Evolutionary conservation across 2,113 vertebrate species (phyloP).

Genomic region (Boleophthalmus pectinirostris): DNA sequence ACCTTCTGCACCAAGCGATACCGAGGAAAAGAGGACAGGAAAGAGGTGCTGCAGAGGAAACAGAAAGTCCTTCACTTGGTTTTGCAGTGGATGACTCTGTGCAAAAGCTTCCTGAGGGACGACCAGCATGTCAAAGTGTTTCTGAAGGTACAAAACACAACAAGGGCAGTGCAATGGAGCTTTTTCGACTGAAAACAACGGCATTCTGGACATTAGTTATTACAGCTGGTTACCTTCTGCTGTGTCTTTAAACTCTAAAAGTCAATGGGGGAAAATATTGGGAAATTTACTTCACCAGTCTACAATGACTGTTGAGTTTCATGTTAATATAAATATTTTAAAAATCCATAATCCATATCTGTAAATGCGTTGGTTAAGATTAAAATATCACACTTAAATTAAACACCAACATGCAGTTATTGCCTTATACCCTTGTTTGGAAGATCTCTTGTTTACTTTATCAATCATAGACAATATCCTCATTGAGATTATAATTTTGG

Average conservation of each 20-base stretch:
- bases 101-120: constrained; percentile 88
- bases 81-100: constrained; percentile 90
- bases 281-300: too few relatives aligned
- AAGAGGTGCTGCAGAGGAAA: constrained; percentile 87
- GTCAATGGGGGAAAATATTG: not conserved
- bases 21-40: constrained; percentile 84
- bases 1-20: constrained; percentile 92
- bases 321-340: too few relatives aligned
- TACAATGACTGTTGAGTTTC: too few relatives aligned
- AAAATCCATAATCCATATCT: not conserved
- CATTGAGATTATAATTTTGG: too few relatives aligned
- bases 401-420: not conserved
- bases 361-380: not conserved
- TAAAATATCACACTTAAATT: not conserved
- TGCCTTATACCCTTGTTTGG: not conserved
- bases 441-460: not conserved
- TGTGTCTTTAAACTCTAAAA: not conserved
- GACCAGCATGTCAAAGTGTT: constrained; percentile 92
- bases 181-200: not conserved
- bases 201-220: too few relatives aligned
- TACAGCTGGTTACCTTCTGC: not conserved
- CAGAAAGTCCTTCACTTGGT: constrained; percentile 91
- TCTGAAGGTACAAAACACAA: constrained; percentile 84
- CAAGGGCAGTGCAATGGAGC: not conserved
- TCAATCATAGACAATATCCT: too few relatives aligned